Evolutionary conservation across 2,113 vertebrate genomes (phyloP), one percentile per base, ranked within the genome.

Genomic region (Okapia johnstoni): DNA sequence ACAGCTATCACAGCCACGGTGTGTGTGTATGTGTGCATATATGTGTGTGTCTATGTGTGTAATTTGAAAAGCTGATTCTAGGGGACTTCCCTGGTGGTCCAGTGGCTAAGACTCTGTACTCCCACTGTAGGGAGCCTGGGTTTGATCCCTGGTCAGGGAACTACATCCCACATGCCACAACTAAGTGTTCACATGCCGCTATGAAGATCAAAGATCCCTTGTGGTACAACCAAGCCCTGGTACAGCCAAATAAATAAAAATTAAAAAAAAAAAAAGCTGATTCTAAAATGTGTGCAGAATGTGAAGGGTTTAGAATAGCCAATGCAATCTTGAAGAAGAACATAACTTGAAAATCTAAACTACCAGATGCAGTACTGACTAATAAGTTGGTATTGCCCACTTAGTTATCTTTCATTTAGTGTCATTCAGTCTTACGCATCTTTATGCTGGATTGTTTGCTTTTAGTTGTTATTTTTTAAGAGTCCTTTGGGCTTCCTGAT

Each of bases 201-300:
- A n/a, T n/a, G n/a, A n/a, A n/a, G n/a, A n/a, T n/a, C n/a, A n/a
- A n/a, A n/a, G n/a, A n/a, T n/a, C n/a, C n/a, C n/a, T n/a, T n/a
- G n/a, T n/a, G n/a, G n/a, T n/a, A n/a, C n/a, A n/a, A n/a, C n/a
- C n/a, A n/a, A n/a, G n/a, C n/a, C n/a, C n/a, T n/a, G n/a, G n/a
- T n/a, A n/a, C n/a, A n/a, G n/a, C n/a, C n/a, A n/a, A n/a, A n/a
- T n/a, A n/a, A n/a, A n/a, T n/a, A n/a, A n/a, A n/a, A n/a, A n/a
- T n/a, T n/a, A n/a, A n/a, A n/a, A n/a, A n/a, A n/a, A n/a, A n/a
- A n/a, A 92, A 93, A 96, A 70, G 33, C 4, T 84, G 46, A 92
- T 93, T 77, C 40, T 84, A 60, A 96, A 97, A 90, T 52, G 33
- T 43, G 50, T 90, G 52, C 25, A 85, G 84, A 95, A 87, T 26